These are phyloP conservation scores for Uria aalge DNA, from an alignment of 2,113 vertebrate species.

Conservation along the genomic window DNA sequence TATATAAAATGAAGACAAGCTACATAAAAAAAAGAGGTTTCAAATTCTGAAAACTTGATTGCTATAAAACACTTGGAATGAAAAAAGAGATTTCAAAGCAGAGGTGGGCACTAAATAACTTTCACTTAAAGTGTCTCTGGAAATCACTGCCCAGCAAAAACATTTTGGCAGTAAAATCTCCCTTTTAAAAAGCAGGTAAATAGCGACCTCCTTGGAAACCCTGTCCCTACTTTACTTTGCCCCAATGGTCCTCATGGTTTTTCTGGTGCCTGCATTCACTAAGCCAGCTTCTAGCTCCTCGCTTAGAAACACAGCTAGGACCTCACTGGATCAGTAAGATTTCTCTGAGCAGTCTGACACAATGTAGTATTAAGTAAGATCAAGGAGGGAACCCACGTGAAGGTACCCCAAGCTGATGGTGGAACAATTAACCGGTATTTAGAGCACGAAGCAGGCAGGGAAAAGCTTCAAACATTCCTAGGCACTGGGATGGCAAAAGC, in stretches of 20 bases:
- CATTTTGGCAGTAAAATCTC: neutral
- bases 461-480: neutral
- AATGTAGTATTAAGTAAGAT: neutral
- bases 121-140: neutral
- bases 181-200: neutral
- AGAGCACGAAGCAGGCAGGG: neutral
- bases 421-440: neutral
- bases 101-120: conserved; percentile 11
- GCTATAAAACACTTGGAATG: neutral
- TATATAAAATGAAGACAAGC: conserved; percentile 37
- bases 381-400: neutral
- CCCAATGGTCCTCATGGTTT: neutral
- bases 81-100: conserved; percentile 34
- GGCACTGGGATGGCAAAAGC: neutral
- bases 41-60: conserved; percentile 33
- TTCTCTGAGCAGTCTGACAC: neutral
- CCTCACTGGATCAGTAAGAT: neutral
- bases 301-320: neutral
- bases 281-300: neutral
- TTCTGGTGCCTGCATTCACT: neutral
- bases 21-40: neutral
- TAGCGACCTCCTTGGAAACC: neutral
- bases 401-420: neutral
- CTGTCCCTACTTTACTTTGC: neutral
- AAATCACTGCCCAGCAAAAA: neutral